Evolutionary conservation across 2,797 vertebrate species (phyloP).

Genomic region (Leucoraja ocellata): DNA sequence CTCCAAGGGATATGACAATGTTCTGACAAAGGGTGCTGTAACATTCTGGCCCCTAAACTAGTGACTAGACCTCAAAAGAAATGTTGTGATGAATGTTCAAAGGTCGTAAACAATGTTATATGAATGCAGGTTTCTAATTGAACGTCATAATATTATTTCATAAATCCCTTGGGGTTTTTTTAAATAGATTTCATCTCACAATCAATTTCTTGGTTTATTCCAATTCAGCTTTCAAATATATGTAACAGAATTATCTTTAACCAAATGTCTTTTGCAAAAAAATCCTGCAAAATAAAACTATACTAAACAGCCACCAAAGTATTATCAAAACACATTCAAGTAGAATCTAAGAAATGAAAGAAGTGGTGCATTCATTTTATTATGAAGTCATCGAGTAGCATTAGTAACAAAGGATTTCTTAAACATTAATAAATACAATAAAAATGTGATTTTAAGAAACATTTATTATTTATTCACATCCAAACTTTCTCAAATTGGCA

Average conservation of each 20-base stretch:
- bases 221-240: background rate
- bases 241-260: background rate
- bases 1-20: too few species aligned
- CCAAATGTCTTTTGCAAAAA: background rate
- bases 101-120: background rate
- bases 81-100: background rate
- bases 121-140: background rate
- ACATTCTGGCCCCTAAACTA: too few species aligned
- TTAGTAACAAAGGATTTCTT: background rate
- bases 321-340: background rate
- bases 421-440: background rate
- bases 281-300: background rate
- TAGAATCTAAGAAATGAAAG: background rate
- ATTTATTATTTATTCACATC: background rate
- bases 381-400: background rate
- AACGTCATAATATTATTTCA: background rate
- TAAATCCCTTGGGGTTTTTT: background rate
- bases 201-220: background rate
- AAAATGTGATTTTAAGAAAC: background rate
- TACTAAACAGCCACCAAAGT: background rate
- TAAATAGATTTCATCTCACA: too few species aligned
- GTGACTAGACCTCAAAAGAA: background rate
- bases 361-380: background rate
- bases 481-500: background rate
- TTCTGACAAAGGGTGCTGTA: too few species aligned